Base-by-base conservation (phyloP, 2,113 vertebrate genomes). In the Nannobrachium achirus region DNA sequence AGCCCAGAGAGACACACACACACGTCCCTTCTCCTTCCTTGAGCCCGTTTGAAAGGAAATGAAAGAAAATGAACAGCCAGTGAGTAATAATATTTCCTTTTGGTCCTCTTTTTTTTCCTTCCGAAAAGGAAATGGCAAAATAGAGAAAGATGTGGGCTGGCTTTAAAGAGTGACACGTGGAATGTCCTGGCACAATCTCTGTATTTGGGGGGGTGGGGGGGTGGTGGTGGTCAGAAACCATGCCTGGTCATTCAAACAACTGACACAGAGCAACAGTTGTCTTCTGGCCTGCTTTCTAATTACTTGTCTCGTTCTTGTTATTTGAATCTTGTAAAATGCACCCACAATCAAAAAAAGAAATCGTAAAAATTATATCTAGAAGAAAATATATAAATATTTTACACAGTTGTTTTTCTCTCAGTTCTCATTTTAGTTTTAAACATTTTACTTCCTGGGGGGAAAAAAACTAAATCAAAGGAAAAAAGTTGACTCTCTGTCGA, bases 121-220 rank as follows among this genome's bases (percentile, higher is more conserved):
- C 40, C 79, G 49, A 0, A 51, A 76, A 86, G 89, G 83, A 88
- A 86, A 86, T 81, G 55, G 64, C 80, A 82, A 75, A 87, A 80
- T 79, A 74, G n/a, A 80, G 62, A 79, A 66, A 76, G 57, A 86
- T 82, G 84, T 80, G 67, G 90, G 87, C 63, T 40, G 87, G 86
- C 86, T 80, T 56, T 80, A 79, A 70, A 79, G 71, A 85, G 78
- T 86, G 80, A 89, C 84, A 75, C 53, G 25, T 6, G 83, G 88
- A 91, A 91, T 91, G 87, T 88, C 81, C 79, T 88, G 88, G 89
- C 89, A 82, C 83, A 41, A 86, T 79, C 75, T 83, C 87, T 87
- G 73, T 62, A 78, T 65, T 18, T 71, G 8, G 86, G 82, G 50
- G 50, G 52, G 19, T 15, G 52, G 19, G 9, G 19, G 52, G 9